Evolutionary conservation across 2,888 invertebrate species (phyloP), one percentile per base, ranked within the genome.

Genomic region (Notocelia uddmanniana): DNA sequence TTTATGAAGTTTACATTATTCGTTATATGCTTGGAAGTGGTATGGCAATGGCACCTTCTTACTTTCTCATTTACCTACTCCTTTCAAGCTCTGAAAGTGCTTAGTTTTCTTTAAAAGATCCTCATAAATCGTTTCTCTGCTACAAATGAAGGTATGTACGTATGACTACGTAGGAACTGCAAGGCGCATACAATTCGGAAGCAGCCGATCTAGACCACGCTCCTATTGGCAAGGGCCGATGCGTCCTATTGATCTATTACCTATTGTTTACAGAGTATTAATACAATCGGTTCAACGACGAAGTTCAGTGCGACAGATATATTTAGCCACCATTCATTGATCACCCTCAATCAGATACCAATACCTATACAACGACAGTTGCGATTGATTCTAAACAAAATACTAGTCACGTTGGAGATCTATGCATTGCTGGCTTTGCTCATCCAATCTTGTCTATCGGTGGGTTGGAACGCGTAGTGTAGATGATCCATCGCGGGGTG

Each of bases 261-360:
- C 59, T 72, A 68, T 68, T 72, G 72, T 72, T 72, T 72, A 68
- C 62, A 26, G 55, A 57, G 55, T 68, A 73, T 62, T 60, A 71
- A 74, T 66, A 52, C 68, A 34, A 69, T 41, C 34, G 26, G 73
- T 73, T 74, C 74, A 74, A 71, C 23, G 52, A 57, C 52, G 71
- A 71, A 71, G 71, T 67, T 71, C 71, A 71, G 67, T 41, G 67
- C 69, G 48, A 76, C 74, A 74, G 31, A 64, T 55, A 55, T 79
- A 79, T 73, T 70, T 64, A 57, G 70, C 69, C 64, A 76, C 77
- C 86, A 85, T 88, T 88, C 89, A 89, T 85, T 83, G 88, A 89
- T 88, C 82, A 80, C 77, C 76, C 77, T 84, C 86, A 85, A 89
- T 89, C 81, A 82, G 81, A 88, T 88, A 85, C 88, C 89, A 82